Conservation (phyloP, 2,113 vertebrate genomes). For the Peromyscus leucopus region DNA sequence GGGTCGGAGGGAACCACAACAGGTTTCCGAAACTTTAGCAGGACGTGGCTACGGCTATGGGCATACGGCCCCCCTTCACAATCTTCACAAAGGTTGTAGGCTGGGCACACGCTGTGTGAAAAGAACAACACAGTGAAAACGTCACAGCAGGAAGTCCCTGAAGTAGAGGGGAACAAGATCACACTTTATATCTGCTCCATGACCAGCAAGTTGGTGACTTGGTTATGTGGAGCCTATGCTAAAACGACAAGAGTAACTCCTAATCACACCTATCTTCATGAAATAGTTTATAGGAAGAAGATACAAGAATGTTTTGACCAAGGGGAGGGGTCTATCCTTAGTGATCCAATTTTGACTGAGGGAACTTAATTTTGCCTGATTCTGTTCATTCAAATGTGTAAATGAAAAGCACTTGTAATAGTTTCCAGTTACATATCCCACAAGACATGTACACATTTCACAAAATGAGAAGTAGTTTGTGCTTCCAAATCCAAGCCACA, state of each 20-base stretch:
- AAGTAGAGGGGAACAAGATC: not conserved
- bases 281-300: not conserved
- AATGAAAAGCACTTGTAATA: not conserved
- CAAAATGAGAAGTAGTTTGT: not conserved
- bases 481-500: not conserved
- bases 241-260: slow-evolving; percentile 12
- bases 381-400: not conserved
- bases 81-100: slow-evolving; percentile 93
- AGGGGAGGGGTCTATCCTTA: not conserved
- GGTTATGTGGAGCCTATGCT: not conserved
- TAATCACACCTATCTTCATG: not conserved
- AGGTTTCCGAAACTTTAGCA: slow-evolving; percentile 94
- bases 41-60: slow-evolving; percentile 93
- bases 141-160: not conserved
- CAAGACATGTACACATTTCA: not conserved
- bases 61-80: slow-evolving; percentile 94
- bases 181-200: not conserved
- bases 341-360: slow-evolving; percentile 14
- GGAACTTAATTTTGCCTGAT: slow-evolving; percentile 29
- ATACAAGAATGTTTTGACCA: not conserved
- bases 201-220: not conserved
- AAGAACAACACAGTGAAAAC: not conserved
- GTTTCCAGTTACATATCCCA: not conserved
- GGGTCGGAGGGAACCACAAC: slow-evolving; percentile 77
- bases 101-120: slow-evolving; percentile 92